Conservation (phyloP, 2,113 vertebrate species). For the Petrocephalus microphthalmus region DNA sequence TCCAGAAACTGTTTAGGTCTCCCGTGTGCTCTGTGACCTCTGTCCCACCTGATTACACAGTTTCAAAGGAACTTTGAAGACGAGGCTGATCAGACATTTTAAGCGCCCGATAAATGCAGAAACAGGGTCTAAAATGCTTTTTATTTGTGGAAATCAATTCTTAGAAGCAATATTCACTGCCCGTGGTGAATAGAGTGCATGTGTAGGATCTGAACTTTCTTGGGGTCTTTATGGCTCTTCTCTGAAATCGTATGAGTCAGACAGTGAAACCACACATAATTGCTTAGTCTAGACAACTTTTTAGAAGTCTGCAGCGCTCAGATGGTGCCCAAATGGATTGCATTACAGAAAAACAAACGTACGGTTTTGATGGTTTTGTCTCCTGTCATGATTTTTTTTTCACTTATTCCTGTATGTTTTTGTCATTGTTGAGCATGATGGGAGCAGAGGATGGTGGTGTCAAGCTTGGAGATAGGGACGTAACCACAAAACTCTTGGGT, state of each 20-base stretch:
- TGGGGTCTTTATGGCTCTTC: not conserved
- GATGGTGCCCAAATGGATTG: not conserved
- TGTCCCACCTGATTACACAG: constrained; percentile 7
- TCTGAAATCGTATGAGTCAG: constrained; percentile 1
- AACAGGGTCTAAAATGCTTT: not conserved
- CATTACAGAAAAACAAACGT: not conserved
- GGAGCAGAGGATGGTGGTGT: not conserved
- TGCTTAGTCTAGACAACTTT: constrained; percentile 11
- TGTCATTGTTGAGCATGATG: not conserved
- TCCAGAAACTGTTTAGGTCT: not conserved
- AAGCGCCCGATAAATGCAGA: not conserved
- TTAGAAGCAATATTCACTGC: not conserved
- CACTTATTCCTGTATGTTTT: not conserved
- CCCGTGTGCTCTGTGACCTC: not conserved
- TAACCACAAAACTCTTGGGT: not conserved
- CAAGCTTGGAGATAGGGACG: not conserved
- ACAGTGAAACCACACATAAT: not conserved
- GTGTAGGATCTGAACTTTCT: not conserved
- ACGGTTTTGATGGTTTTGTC: not conserved
- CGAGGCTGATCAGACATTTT: not conserved
- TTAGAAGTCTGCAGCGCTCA: not conserved
- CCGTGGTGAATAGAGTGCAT: not conserved
- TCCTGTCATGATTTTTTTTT: not conserved
- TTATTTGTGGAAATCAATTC: not conserved
- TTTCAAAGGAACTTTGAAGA: not conserved